phyloP scores from a whole-genome alignment of 2,888 invertebrate species.

The Hirtodrosophila duncani region DNA sequence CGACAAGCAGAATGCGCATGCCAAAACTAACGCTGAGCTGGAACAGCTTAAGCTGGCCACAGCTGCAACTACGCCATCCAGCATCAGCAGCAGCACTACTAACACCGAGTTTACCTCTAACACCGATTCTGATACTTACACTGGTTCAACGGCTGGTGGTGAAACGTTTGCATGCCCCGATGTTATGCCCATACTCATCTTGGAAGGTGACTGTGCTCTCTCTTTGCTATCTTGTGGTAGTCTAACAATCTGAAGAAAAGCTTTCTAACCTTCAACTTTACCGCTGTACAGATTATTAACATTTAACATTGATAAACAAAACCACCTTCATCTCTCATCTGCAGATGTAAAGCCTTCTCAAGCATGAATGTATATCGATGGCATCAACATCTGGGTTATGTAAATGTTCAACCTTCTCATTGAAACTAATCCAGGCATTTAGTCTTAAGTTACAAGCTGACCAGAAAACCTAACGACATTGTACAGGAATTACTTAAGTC shows the following conservation, averaged over 20 bases:
- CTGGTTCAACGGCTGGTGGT: constrained; percentile 30
- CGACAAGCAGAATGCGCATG: background rate
- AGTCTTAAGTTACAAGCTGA: too few relatives aligned
- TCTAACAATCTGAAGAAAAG: constrained; percentile 1
- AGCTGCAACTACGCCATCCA: constrained; percentile 12
- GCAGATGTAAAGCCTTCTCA: constrained; percentile 49
- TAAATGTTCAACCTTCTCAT: constrained; percentile 7
- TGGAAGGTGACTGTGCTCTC: constrained; percentile 85
- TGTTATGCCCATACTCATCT: constrained; percentile 87
- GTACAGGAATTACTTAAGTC: constrained; percentile 8
- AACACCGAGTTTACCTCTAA: constrained; percentile 19
- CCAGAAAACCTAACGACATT: background rate
- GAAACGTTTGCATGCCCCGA: constrained; percentile 81
- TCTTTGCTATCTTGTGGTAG: constrained; percentile 4
- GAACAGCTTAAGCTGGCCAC: too few relatives aligned
- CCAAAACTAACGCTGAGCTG: constrained; percentile 6
- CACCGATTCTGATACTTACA: constrained; percentile 36
- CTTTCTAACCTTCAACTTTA: constrained; percentile 24
- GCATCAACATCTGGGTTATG: constrained; percentile 28
- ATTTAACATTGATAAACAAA: constrained; percentile 5
- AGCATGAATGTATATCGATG: constrained; percentile 39
- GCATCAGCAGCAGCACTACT: constrained; percentile 13
- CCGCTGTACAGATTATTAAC: constrained; percentile 44
- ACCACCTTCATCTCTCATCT: constrained; percentile 4
- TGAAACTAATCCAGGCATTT: background rate